These are phyloP conservation scores for Octodonta nipae DNA, from an alignment of 2,888 invertebrate genomes.

Conservation along the genomic window DNA sequence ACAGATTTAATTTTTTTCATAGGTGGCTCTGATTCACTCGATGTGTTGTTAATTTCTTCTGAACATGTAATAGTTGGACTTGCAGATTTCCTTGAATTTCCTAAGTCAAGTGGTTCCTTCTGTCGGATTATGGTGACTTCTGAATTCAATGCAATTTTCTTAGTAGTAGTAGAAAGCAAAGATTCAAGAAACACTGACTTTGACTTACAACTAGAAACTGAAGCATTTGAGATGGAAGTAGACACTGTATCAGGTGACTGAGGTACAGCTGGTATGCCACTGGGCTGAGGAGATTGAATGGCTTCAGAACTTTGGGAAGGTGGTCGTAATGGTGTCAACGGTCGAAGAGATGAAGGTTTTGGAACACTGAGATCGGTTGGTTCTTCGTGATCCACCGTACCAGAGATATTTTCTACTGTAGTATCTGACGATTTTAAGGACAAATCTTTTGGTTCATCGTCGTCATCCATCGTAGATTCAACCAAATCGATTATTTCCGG, in stretches of 20 bases:
- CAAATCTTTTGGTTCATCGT: constrained; percentile 1
- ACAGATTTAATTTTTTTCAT: constrained; percentile 38
- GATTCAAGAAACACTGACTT: constrained; percentile 49
- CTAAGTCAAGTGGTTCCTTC: constrained; percentile 56
- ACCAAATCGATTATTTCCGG: constrained; percentile 12
- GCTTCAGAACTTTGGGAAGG: constrained; percentile 58
- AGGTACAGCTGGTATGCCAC: constrained; percentile 56
- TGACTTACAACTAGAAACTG: constrained; percentile 36
- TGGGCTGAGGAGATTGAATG: constrained; percentile 60
- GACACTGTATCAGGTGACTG: constrained; percentile 55
- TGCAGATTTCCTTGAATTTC: constrained; percentile 51
- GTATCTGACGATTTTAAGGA: background rate
- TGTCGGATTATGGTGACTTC: constrained; percentile 42
- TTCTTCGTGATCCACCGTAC: constrained; percentile 9
- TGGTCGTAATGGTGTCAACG: constrained; percentile 42
- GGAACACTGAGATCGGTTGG: constrained; percentile 48
- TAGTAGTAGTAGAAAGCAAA: constrained; percentile 45
- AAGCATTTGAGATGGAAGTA: constrained; percentile 25
- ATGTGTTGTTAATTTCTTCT: constrained; percentile 50
- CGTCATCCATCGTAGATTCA: constrained; percentile 11
- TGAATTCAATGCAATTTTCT: constrained; percentile 43
- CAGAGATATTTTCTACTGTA: background rate
- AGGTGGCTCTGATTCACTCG: constrained; percentile 30
- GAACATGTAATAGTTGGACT: constrained; percentile 65
- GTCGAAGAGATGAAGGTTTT: constrained; percentile 34